Evolutionary conservation across 2,888 invertebrate species (phyloP).

Genomic region (Lithosia quadra): DNA sequence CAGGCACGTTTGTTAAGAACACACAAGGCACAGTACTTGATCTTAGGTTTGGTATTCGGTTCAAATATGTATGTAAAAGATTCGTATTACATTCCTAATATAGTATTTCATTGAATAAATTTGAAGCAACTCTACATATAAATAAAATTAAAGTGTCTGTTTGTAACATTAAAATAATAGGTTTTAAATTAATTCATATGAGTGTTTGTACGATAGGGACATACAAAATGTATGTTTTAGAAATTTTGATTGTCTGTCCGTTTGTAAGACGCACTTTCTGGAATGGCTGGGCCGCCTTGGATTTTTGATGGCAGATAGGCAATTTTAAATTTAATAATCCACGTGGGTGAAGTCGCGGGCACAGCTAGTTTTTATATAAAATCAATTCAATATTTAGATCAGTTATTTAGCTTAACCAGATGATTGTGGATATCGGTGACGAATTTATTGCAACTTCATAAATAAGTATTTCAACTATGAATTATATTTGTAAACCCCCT

Average conservation of each 20-base stretch:
- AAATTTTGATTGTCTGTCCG: too few species aligned
- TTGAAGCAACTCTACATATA: background rate
- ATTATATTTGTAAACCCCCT: background rate
- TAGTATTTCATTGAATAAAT: background rate
- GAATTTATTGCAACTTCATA: constrained; percentile 1
- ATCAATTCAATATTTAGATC: constrained; percentile 11
- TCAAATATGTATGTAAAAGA: background rate
- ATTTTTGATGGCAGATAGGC: too few species aligned
- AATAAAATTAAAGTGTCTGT: too few species aligned
- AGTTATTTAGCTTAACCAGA: background rate
- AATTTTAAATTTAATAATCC: too few species aligned
- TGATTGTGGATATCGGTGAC: background rate
- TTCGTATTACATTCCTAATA: background rate
- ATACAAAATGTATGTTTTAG: too few species aligned
- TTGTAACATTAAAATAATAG: too few species aligned
- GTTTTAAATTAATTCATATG: too few species aligned
- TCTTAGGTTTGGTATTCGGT: background rate
- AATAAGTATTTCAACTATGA: background rate
- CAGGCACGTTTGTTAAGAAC: background rate
- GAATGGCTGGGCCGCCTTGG: too few species aligned
- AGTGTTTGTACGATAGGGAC: too few species aligned
- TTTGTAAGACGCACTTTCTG: too few species aligned
- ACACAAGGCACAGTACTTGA: background rate
- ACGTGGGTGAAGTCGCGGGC: too few species aligned
- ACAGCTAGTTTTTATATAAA: too few species aligned